Conservation (phyloP, 1,140 invertebrate genomes). For the Goniozus legneri region DNA sequence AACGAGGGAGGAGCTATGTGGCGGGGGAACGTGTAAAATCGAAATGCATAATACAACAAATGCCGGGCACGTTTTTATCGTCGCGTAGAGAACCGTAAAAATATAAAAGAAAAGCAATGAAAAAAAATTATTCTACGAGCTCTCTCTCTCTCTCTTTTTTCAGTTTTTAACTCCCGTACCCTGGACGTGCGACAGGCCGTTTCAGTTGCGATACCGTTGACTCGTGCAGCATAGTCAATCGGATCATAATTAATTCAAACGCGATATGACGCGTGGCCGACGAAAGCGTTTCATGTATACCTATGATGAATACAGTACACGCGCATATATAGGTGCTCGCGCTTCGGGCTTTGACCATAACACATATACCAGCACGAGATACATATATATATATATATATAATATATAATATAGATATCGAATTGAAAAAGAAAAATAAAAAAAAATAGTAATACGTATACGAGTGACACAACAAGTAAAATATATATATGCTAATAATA, state of each 20-base stretch:
- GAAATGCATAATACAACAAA: too few species aligned
- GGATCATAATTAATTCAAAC: conserved; percentile 16
- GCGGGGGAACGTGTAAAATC: too few species aligned
- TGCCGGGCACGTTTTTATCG: too few species aligned
- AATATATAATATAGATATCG: conserved; percentile 16
- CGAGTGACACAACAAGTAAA: conserved; percentile 28
- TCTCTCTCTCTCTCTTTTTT: background rate
- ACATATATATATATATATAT: conserved; percentile 13
- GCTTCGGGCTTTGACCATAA: too few species aligned
- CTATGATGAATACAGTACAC: conserved; percentile 19
- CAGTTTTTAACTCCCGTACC: too few species aligned
- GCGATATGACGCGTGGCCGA: conserved; percentile 31
- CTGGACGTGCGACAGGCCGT: conserved; percentile 14
- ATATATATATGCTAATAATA: conserved; percentile 41
- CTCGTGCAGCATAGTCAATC: conserved; percentile 27
- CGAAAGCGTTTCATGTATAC: conserved; percentile 29
- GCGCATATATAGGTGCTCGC: conserved; percentile 4
- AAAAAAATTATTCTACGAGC: background rate
- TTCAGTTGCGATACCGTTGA: conserved; percentile 11
- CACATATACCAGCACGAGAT: conserved; percentile 3
- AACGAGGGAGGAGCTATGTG: too few species aligned
- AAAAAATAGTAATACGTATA: conserved; percentile 18
- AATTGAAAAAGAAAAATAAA: conserved; percentile 20
- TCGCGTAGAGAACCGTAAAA: too few species aligned
- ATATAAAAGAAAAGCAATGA: too few species aligned